Percentiles rank a stretch among this genome's conserved stretches.
Evolutionary conservation across 2,888 invertebrate species (phyloP).

Genomic region (Drosophila yooni): DNA sequence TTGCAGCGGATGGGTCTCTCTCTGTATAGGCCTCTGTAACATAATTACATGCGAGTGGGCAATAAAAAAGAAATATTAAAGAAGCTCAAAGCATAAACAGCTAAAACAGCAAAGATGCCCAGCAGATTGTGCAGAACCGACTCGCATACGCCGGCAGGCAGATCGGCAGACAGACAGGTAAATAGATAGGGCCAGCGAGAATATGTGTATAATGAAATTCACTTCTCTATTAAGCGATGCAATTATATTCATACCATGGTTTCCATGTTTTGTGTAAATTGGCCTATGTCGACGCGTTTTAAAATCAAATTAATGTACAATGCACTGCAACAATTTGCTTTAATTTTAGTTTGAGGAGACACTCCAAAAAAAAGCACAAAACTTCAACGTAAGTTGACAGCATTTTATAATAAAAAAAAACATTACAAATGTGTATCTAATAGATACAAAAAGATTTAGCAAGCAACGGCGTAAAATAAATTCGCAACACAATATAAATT

Average conservation of each 20-base stretch:
- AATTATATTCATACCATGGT: slow-evolving; percentile 58
- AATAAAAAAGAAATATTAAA: slow-evolving; percentile 47
- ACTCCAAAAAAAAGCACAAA: slow-evolving; percentile 20
- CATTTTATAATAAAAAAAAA: slow-evolving; percentile 27
- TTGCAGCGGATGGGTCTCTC: slow-evolving; percentile 34
- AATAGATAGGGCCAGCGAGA: neutral
- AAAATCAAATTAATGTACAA: slow-evolving; percentile 61
- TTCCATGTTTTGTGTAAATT: slow-evolving; percentile 57
- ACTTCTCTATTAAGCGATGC: slow-evolving; percentile 67
- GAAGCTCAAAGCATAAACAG: slow-evolving; percentile 57
- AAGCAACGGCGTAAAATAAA: slow-evolving; percentile 44
- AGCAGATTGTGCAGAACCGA: slow-evolving; percentile 15
- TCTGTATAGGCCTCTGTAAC: slow-evolving; percentile 69
- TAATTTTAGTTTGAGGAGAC: slow-evolving; percentile 13
- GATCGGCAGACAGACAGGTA: neutral
- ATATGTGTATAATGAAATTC: slow-evolving; percentile 62
- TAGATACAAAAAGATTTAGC: slow-evolving; percentile 40
- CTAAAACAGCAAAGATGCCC: slow-evolving; percentile 41
- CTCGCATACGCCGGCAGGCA: neutral
- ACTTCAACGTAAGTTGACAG: slow-evolving; percentile 15
- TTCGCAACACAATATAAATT: slow-evolving; percentile 71
- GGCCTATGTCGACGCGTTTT: slow-evolving; percentile 59
- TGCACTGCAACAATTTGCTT: slow-evolving; percentile 34
- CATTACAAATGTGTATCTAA: slow-evolving; percentile 23
- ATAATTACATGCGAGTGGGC: slow-evolving; percentile 71